Evolutionary conservation across 2,113 vertebrate genomes (phyloP).

Genomic region (Haemorhous mexicanus): DNA sequence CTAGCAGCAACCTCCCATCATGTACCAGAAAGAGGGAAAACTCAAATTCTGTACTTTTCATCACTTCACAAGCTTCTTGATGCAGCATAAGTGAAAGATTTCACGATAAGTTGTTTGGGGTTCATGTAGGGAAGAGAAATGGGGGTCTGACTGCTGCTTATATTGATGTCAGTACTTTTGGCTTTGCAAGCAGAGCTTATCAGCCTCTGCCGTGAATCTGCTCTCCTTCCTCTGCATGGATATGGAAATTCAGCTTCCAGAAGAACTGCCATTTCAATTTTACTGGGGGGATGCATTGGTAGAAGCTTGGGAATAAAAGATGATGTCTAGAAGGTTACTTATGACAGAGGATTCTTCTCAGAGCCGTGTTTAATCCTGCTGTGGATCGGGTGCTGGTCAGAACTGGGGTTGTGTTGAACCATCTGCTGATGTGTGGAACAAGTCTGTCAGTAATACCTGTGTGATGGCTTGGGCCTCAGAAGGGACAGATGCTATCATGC

Average conservation of each 20-base stretch:
- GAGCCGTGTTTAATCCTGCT: background rate
- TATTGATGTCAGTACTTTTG: background rate
- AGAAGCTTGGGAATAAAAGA: background rate
- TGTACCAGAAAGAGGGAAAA: background rate
- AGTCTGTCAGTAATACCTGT: background rate
- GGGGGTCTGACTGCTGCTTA: background rate
- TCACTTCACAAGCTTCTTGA: background rate
- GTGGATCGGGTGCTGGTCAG: background rate
- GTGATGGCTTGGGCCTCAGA: background rate
- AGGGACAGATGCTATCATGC: background rate
- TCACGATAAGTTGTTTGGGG: background rate
- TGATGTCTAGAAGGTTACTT: accelerated
- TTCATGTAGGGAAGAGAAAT: background rate
- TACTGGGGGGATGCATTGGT: background rate
- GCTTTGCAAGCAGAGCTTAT: background rate
- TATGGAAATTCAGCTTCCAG: background rate
- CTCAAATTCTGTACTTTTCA: background rate
- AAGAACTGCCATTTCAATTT: background rate
- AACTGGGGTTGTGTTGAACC: background rate
- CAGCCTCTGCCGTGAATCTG: background rate
- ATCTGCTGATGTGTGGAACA: accelerated
- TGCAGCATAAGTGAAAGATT: background rate
- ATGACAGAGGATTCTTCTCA: background rate
- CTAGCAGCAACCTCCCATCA: background rate
- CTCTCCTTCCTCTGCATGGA: background rate